Evolutionary conservation across 64 coral and sea anemone species (phyloP).

Genomic region (Catalaphyllia jardinei): DNA sequence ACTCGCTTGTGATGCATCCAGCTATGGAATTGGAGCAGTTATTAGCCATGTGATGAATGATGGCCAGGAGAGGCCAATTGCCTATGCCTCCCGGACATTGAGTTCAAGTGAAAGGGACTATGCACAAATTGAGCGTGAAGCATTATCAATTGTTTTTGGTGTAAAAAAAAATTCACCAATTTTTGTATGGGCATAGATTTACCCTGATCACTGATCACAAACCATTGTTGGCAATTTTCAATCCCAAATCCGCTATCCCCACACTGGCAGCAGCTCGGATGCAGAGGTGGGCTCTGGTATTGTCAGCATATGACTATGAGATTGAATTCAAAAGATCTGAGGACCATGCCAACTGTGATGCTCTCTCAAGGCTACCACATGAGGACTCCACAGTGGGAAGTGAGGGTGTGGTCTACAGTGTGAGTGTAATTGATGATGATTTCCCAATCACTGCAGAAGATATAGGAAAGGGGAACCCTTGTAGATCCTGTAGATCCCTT

Average conservation of each 20-base stretch:
- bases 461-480: slow-evolving; percentile 23
- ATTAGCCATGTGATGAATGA: too few species aligned
- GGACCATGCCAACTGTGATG: slow-evolving; percentile 28
- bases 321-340: slow-evolving; percentile 32
- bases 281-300: slow-evolving; percentile 51
- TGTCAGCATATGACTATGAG: slow-evolving; percentile 61
- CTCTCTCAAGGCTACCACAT: slow-evolving; percentile 35
- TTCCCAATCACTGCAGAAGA: slow-evolving; percentile 41
- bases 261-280: slow-evolving; percentile 46
- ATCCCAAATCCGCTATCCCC: slow-evolving; percentile 6
- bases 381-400: too few species aligned
- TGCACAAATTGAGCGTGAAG: slow-evolving; percentile 67
- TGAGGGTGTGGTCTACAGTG: too few species aligned
- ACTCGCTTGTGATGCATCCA: slow-evolving; percentile 67
- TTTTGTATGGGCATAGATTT: slow-evolving; percentile 43
- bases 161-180: slow-evolving; percentile 65
- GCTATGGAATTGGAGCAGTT: slow-evolving; percentile 15
- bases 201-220: slow-evolving; percentile 50
- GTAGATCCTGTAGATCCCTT: slow-evolving; percentile 11
- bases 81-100: too few species aligned
- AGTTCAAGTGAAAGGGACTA: slow-evolving; percentile 52
- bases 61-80: too few species aligned
- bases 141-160: slow-evolving; percentile 51
- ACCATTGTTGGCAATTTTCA: slow-evolving; percentile 41
- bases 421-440: slow-evolving; percentile 47